A percentile compares a stretch with the other conserved stretches of the same genome.
These are phyloP conservation scores for Crambe crambe DNA, from an alignment of 37 sponge, comb jelly and placozoan genomes.

Conservation along the genomic window DNA sequence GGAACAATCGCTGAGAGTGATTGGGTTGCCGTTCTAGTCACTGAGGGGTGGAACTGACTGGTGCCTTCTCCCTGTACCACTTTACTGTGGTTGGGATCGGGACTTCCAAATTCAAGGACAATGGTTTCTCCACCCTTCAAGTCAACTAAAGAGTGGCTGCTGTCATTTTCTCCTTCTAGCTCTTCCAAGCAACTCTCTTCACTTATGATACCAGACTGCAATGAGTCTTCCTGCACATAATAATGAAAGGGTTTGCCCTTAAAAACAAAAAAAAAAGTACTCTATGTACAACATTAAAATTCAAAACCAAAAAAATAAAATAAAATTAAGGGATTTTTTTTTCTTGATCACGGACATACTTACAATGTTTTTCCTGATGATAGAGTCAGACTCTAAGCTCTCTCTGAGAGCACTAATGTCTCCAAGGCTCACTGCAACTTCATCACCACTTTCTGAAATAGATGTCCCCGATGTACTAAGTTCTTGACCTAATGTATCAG, in stretches of 20 bases:
- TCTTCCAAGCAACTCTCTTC: slow-evolving; percentile 23
- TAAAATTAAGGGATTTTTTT: too few relatives aligned
- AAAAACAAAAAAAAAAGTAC: too few relatives aligned
- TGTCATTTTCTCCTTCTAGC: slow-evolving; percentile 1
- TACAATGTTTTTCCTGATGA: slow-evolving; percentile 2
- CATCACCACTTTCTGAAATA: neutral
- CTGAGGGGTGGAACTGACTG: too few relatives aligned
- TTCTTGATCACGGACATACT: neutral
- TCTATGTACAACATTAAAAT: too few relatives aligned
- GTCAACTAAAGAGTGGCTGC: too few relatives aligned
- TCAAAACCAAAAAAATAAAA: too few relatives aligned
- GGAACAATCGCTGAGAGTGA: slow-evolving; percentile 41
- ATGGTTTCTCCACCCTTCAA: too few relatives aligned
- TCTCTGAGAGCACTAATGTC: slow-evolving; percentile 17
- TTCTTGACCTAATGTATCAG: too few relatives aligned
- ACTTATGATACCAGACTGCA: neutral
- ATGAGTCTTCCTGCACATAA: neutral
- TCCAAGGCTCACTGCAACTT: slow-evolving; percentile 5
- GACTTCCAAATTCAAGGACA: too few relatives aligned
- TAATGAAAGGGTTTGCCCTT: neutral
- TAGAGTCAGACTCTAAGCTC: slow-evolving; percentile 8
- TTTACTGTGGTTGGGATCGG: too few relatives aligned
- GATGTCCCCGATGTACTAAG: too few relatives aligned
- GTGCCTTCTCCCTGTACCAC: too few relatives aligned
- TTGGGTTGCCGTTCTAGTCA: slow-evolving; percentile 32